A percentile compares a stretch with the other conserved stretches of the same genome.
These are phyloP conservation scores for Keiferia lycopersicella DNA, from an alignment of 2,888 invertebrate genomes.

Conservation along the genomic window DNA sequence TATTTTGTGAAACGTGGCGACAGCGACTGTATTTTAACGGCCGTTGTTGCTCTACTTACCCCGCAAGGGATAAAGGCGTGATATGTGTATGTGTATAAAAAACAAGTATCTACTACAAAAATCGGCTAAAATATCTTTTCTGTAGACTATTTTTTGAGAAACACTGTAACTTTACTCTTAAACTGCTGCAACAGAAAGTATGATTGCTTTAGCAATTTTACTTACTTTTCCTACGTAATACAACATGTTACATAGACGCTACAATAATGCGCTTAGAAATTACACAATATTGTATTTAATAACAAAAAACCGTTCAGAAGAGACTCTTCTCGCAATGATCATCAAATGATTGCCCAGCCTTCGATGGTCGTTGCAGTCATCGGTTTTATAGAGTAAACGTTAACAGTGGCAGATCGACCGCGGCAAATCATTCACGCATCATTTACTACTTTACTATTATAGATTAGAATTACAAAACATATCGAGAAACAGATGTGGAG, in stretches of 20 bases:
- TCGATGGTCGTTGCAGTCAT: constrained; percentile 47
- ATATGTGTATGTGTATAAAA: no score
- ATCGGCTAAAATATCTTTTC: no score
- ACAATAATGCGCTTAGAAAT: constrained; percentile 1
- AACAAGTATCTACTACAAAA: no score
- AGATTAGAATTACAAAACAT: constrained; percentile 59
- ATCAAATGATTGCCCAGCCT: constrained; percentile 31
- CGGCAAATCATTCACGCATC: constrained; percentile 57
- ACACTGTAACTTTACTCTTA: no score
- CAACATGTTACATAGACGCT: background rate
- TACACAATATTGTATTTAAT: constrained; percentile 8
- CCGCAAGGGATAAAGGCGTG: no score
- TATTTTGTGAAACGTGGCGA: no score
- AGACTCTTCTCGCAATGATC: constrained; percentile 22
- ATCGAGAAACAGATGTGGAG: constrained; percentile 34
- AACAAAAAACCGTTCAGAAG: constrained; percentile 16
- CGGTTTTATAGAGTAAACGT: constrained; percentile 53
- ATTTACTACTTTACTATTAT: constrained; percentile 46
- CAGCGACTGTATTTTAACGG: no score
- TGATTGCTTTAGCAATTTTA: background rate
- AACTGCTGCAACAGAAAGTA: no score
- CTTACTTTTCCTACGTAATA: background rate
- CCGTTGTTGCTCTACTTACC: no score
- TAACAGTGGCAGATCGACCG: constrained; percentile 46
- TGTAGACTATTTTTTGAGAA: no score